Conservation (phyloP, 2,797 vertebrate genomes). For the Paedocypris micromegethes region DNA sequence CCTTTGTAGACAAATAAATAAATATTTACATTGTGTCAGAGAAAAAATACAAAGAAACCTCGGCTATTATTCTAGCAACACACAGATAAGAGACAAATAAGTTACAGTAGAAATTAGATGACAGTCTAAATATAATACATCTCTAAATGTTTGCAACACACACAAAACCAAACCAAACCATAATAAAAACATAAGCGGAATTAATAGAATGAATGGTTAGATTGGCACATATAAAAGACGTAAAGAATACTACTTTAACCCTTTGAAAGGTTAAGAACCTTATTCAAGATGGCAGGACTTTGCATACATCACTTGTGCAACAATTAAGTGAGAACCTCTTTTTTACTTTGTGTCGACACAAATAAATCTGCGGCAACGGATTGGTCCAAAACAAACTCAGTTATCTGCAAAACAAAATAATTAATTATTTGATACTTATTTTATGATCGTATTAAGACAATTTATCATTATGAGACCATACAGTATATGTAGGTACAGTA, state of each 20-base stretch:
- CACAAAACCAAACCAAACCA: conserved; percentile 43
- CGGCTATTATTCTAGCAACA: conserved; percentile 50
- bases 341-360: too few species aligned
- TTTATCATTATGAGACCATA: conserved; percentile 10
- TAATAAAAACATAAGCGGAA: conserved; percentile 32
- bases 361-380: conserved; percentile 1
- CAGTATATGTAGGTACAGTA: too few species aligned
- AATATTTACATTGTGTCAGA: conserved; percentile 82
- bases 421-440: too few species aligned
- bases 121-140: conserved; percentile 78
- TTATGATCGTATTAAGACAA: not conserved
- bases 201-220: conserved; percentile 37
- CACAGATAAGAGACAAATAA: conserved; percentile 68
- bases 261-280: conserved; percentile 30
- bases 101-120: conserved; percentile 75
- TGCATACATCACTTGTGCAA: conserved; percentile 60
- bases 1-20: conserved; percentile 88
- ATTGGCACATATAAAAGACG: conserved; percentile 38
- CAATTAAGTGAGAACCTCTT: conserved; percentile 53
- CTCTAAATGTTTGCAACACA: conserved; percentile 51
- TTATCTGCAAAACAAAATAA: conserved; percentile 65
- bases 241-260: conserved; percentile 34
- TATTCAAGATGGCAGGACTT: conserved; percentile 46
- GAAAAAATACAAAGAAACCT: conserved; percentile 57
- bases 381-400: conserved; percentile 58